These are phyloP conservation scores for Gephyroberyx darwinii DNA, from an alignment of 2,797 vertebrate genomes.

Conservation along the genomic window DNA sequence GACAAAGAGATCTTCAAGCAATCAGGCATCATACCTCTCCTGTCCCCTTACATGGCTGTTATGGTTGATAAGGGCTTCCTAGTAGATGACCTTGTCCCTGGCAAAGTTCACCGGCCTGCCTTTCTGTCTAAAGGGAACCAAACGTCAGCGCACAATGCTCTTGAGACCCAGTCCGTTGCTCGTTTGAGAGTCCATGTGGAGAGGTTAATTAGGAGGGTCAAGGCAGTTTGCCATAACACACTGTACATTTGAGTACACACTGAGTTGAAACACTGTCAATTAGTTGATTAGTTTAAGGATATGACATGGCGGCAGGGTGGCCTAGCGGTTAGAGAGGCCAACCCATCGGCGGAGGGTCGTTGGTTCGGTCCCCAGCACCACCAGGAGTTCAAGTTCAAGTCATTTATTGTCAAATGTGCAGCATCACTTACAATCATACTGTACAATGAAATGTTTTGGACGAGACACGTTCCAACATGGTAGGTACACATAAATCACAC, in stretches of 20 bases:
- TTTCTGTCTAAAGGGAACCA: conserved; percentile 19
- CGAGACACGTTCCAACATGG: too few species aligned
- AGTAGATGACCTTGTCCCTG: conserved; percentile 13
- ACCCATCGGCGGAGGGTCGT: too few species aligned
- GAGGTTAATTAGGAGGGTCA: conserved; percentile 14
- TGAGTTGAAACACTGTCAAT: too few species aligned
- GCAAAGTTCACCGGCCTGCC: conserved; percentile 6
- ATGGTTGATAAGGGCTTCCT: conserved; percentile 30
- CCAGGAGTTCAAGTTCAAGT: too few species aligned
- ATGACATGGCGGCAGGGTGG: too few species aligned
- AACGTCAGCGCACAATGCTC: conserved; percentile 16
- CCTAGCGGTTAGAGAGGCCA: too few species aligned
- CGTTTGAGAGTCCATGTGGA: conserved; percentile 21
- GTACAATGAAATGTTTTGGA: too few species aligned
- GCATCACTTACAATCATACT: too few species aligned
- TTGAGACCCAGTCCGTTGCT: conserved; percentile 23
- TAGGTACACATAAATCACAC: too few species aligned
- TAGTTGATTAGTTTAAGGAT: too few species aligned
- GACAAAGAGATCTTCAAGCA: conserved; percentile 17
- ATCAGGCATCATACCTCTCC: background rate
- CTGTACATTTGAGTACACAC: background rate
- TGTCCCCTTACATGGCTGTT: conserved; percentile 10
- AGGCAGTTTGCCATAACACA: conserved; percentile 7
- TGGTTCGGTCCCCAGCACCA: too few species aligned
- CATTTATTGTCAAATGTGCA: too few species aligned